Percentiles rank a stretch among this genome's conserved stretches.
Evolutionary conservation across 2,888 invertebrate genomes (phyloP).

Genomic region (Heteromyza rotundicornis): DNA sequence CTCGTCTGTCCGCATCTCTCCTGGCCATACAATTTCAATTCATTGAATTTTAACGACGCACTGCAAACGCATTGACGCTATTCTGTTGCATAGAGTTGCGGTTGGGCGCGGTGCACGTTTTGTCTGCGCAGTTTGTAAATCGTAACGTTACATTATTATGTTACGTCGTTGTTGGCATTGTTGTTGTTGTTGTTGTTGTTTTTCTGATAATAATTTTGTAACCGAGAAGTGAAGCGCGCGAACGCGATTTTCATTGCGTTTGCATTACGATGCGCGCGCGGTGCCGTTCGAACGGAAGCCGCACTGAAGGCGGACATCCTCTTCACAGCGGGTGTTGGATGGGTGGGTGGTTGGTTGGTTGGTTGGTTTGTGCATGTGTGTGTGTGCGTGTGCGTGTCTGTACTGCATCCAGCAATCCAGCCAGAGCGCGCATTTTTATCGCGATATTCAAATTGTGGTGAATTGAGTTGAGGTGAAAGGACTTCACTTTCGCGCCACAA

Average conservation of each 20-base stretch:
- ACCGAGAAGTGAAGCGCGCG: not conserved
- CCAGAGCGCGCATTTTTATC: constrained; percentile 25
- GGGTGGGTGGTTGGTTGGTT: too few relatives aligned
- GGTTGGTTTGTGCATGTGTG: too few relatives aligned
- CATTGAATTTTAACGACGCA: constrained; percentile 53
- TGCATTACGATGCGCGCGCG: not conserved
- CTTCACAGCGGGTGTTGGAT: constrained; percentile 36
- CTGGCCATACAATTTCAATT: constrained; percentile 48
- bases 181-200: not conserved
- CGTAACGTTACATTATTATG: constrained; percentile 45
- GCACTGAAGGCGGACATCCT: constrained; percentile 38
- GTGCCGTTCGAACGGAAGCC: constrained; percentile 9
- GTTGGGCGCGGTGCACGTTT: not conserved
- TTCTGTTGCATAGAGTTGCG: constrained; percentile 26
- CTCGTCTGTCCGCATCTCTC: constrained; percentile 6
- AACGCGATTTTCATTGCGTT: not conserved
- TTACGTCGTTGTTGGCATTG: constrained; percentile 12
- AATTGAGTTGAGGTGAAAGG: constrained; percentile 28
- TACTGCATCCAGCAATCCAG: constrained; percentile 22
- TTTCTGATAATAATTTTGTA: constrained; percentile 15
- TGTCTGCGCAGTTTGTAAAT: constrained; percentile 43
- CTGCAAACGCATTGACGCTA: not conserved
- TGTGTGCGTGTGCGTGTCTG: too few relatives aligned
- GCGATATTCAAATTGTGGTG: constrained; percentile 22
- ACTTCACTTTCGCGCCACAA: constrained; percentile 33